Base-by-base conservation (phyloP, 2,888 invertebrate genomes). In the Scaptomyza parva region DNA sequence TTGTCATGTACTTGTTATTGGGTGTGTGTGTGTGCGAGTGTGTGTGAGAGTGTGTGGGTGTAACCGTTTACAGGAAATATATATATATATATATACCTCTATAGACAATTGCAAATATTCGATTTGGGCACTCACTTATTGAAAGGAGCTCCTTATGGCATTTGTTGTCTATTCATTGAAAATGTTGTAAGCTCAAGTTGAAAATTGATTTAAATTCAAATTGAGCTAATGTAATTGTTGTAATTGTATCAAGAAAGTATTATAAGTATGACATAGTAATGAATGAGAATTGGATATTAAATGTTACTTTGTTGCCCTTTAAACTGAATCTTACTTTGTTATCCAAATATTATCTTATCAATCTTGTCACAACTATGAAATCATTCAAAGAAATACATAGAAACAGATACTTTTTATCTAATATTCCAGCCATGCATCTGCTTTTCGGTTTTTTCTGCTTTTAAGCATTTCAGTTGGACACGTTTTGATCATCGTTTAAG, bases 401-500 rank as follows among this genome's bases (percentile, higher is more conserved):
- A n/a, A n/a, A n/a, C n/a, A n/a, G n/a, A n/a, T n/a, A n/a, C n/a
- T n/a, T n/a, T n/a, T n/a, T n/a, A 17, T 35, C n/a, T 12, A 3
- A n/a, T 20, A 20, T 30, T 17, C 11, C n/a, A n/a, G n/a, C n/a
- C n/a, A n/a, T n/a, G n/a, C n/a, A n/a, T n/a, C n/a, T n/a, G n/a
- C n/a, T n/a, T n/a, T n/a, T n/a, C n/a, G n/a, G n/a, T n/a, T n/a
- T n/a, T n/a, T n/a, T 28, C 26, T 28, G 26, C 26, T 33, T 48
- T 18, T 48, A 61, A 70, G 45, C 74, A 73, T 73, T 78, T 53
- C 58, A 78, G 69, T 76, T 58, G 72, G 70, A 70, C 88, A 85
- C 88, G 88, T 87, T 76, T 79, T 70, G 79, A 77, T 83, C 86
- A 75, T 85, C 82, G 78, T 81, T 87, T 85, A 81, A 80, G 78